Conservation (phyloP, 1,140 invertebrate genomes). For the Bombyx mori region DNA sequence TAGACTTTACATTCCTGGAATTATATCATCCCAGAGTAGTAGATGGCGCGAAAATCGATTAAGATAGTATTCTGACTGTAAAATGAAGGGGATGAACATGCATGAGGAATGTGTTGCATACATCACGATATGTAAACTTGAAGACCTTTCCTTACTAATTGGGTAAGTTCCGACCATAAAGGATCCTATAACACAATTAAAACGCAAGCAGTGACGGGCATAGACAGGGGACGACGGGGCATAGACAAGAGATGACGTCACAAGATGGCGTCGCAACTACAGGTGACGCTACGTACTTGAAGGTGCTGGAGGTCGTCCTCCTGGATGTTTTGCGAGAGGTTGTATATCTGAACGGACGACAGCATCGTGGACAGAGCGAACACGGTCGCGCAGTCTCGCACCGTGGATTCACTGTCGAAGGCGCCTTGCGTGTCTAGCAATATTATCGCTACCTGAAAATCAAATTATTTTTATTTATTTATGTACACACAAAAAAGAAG, state of each 20-base stretch:
- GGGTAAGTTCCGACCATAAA: background rate
- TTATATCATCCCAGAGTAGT: too few relatives aligned
- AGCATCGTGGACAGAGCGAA: conserved; percentile 98
- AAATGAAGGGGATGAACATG: too few relatives aligned
- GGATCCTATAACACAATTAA: background rate
- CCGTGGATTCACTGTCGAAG: conserved; percentile 97
- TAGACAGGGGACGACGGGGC: too few relatives aligned
- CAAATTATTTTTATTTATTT: conserved; percentile 4
- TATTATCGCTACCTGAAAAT: conserved; percentile 83
- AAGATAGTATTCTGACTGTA: too few relatives aligned
- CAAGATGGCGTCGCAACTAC: background rate
- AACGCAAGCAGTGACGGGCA: background rate
- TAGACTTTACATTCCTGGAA: too few relatives aligned
- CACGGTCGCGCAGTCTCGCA: conserved; percentile 96
- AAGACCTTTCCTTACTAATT: too few relatives aligned
- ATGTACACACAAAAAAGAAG: too few relatives aligned
- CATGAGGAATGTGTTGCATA: too few relatives aligned
- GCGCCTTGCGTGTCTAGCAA: conserved; percentile 98
- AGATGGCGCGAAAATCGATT: too few relatives aligned
- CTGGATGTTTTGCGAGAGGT: conserved; percentile 95
- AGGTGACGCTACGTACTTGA: conserved; percentile 71
- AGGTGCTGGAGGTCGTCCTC: conserved; percentile 97
- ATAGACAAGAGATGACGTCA: too few relatives aligned
- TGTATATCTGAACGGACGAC: conserved; percentile 97
- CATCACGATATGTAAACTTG: too few relatives aligned